Evolutionary conservation across 2,888 invertebrate species (phyloP).

Genomic region (Meloe dianella): DNA sequence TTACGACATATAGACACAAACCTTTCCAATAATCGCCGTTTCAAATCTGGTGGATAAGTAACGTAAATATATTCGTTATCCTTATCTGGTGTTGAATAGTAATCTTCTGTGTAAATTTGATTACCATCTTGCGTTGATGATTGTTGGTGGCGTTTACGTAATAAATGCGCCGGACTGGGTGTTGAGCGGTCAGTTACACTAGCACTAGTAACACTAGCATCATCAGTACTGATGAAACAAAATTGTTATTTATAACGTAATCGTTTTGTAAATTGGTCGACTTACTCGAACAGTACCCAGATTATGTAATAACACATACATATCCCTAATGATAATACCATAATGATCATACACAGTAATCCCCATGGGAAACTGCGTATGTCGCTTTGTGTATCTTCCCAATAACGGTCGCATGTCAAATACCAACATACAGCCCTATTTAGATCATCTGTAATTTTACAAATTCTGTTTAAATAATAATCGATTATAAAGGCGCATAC

Average conservation of each 20-base stretch:
- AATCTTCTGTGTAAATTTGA: conserved; percentile 60
- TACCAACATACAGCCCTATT: conserved; percentile 92
- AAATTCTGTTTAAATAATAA: background rate
- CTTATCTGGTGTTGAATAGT: conserved; percentile 59
- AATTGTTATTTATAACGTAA: conserved; percentile 15
- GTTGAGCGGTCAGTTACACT: conserved; percentile 72
- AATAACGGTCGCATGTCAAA: conserved; percentile 88
- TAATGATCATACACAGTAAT: conserved; percentile 75
- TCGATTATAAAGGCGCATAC: conserved; percentile 59
- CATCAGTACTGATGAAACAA: conserved; percentile 67
- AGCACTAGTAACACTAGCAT: conserved; percentile 71
- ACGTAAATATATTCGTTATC: conserved; percentile 85
- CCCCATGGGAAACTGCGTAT: conserved; percentile 84
- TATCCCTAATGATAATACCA: conserved; percentile 80
- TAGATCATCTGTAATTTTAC: conserved; percentile 76
- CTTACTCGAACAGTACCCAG: conserved; percentile 92
- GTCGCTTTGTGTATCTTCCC: conserved; percentile 81
- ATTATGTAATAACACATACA: conserved; percentile 92
- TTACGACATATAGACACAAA: conserved; percentile 54
- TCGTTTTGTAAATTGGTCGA: conserved; percentile 43
- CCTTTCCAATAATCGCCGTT: conserved; percentile 83
- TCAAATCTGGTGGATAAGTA: conserved; percentile 85
- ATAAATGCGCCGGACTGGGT: conserved; percentile 68
- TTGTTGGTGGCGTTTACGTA: conserved; percentile 58
- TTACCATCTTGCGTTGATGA: conserved; percentile 48